Conservation (phyloP, 1,140 invertebrate genomes). For the Phenacoccus solenopsis region DNA sequence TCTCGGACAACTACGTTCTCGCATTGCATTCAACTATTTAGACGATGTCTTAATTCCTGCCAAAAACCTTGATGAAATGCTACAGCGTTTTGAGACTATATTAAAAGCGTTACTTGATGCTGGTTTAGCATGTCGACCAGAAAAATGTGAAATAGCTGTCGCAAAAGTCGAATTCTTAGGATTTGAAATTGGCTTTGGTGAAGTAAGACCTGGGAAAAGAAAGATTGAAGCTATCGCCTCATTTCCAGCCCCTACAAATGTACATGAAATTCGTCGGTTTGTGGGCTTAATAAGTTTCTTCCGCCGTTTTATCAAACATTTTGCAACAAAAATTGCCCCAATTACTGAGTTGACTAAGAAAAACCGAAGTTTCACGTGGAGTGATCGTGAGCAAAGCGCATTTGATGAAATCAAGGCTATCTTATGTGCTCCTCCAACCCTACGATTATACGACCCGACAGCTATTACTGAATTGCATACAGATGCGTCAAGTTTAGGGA, state of each 20-base stretch:
- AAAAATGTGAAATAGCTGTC: background rate
- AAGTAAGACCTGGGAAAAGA: background rate
- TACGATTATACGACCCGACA: background rate
- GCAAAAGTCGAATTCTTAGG: background rate
- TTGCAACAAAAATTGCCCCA: background rate
- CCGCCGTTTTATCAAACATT: background rate
- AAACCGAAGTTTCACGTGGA: background rate
- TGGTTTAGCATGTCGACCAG: background rate
- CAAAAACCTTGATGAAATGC: background rate
- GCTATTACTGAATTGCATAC: slow-evolving; percentile 15
- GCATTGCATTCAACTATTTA: background rate
- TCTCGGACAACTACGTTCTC: background rate
- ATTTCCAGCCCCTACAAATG: slow-evolving; percentile 10
- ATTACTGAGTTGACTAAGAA: background rate
- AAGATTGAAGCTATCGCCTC: background rate
- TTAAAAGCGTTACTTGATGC: background rate
- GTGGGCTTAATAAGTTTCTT: background rate
- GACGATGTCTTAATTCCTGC: background rate
- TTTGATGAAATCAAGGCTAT: background rate
- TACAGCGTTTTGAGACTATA: background rate
- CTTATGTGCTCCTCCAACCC: background rate
- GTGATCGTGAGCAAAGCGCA: background rate
- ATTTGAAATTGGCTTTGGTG: background rate
- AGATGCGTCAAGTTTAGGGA: background rate
- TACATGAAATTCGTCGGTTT: slow-evolving; percentile 4